Percentiles rank a stretch among this genome's conserved stretches.
Evolutionary conservation across 2,113 vertebrate genomes (phyloP).

Genomic region (Baryphthengus martii): DNA sequence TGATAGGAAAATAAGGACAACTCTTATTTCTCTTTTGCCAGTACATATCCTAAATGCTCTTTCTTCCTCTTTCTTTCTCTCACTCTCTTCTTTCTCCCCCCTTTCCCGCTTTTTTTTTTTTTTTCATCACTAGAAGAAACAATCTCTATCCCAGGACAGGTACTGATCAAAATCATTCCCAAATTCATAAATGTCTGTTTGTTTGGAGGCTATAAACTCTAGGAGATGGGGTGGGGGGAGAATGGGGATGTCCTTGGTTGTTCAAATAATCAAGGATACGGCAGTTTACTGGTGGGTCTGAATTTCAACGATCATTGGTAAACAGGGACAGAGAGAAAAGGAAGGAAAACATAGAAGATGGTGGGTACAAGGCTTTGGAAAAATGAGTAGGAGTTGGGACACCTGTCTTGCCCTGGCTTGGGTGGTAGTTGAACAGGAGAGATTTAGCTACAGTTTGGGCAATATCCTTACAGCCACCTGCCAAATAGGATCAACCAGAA

Average conservation of each 20-base stretch:
- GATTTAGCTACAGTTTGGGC: not conserved
- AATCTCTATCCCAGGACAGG: not conserved
- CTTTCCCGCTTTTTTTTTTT: not conserved
- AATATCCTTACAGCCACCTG: not conserved
- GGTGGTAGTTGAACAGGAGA: not conserved
- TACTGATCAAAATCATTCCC: not conserved
- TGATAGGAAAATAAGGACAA: not conserved
- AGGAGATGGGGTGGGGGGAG: not conserved
- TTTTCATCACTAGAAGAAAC: not conserved
- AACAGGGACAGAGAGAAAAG: not conserved
- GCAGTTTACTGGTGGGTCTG: not conserved
- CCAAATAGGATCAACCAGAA: not conserved
- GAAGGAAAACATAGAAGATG: not conserved
- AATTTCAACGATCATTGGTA: not conserved
- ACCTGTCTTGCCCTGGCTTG: not conserved
- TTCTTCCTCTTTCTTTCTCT: not conserved
- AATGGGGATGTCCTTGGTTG: not conserved
- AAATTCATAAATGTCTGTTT: not conserved
- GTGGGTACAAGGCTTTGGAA: not conserved
- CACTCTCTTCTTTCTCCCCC: accelerated
- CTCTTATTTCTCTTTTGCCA: not conserved
- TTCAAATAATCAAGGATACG: not conserved
- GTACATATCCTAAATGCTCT: not conserved
- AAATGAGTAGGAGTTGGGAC: not conserved
- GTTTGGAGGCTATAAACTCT: not conserved